These are phyloP conservation scores for Pseudomyrmex sp. DNA, from an alignment of 1,140 invertebrate species.

Conservation along the genomic window DNA sequence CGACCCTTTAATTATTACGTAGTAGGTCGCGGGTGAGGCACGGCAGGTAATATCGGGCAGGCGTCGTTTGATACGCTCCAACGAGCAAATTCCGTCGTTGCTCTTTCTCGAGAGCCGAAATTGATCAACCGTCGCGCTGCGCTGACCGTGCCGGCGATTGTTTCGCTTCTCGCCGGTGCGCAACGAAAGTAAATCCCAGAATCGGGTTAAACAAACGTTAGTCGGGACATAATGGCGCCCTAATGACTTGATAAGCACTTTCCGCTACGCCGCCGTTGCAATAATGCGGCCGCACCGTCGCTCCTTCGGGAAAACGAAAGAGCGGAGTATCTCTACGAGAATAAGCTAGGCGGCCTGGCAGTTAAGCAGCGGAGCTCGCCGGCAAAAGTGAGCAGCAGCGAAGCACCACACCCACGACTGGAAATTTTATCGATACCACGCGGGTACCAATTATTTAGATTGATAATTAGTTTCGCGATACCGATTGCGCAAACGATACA, in stretches of 20 bases:
- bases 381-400: conserved; percentile 14
- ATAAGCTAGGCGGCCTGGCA: conserved; percentile 41
- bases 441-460: conserved; percentile 54
- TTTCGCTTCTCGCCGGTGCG: conserved; percentile 8
- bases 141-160: conserved; percentile 11
- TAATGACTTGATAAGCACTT: conserved; percentile 72
- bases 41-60: conserved; percentile 28
- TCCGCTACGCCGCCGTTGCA: conserved; percentile 21
- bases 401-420: conserved; percentile 28
- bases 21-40: conserved; percentile 9
- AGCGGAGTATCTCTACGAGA: conserved; percentile 7
- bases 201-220: conserved; percentile 69
- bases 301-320: conserved; percentile 52
- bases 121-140: background rate
- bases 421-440: conserved; percentile 57
- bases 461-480: conserved; percentile 58
- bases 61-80: conserved; percentile 50
- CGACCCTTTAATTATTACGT: conserved; percentile 62
- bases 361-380: background rate
- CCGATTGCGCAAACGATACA: conserved; percentile 36
- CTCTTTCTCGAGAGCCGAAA: conserved; percentile 33
- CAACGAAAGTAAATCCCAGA: conserved; percentile 42
- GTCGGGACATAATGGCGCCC: conserved; percentile 55
- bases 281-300: conserved; percentile 43
- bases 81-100: background rate